Evolutionary conservation across 53 echinoderm and acorn worm species (phyloP), one percentile per base, ranked within the genome.

Genomic region (Patiria pectinifera): DNA sequence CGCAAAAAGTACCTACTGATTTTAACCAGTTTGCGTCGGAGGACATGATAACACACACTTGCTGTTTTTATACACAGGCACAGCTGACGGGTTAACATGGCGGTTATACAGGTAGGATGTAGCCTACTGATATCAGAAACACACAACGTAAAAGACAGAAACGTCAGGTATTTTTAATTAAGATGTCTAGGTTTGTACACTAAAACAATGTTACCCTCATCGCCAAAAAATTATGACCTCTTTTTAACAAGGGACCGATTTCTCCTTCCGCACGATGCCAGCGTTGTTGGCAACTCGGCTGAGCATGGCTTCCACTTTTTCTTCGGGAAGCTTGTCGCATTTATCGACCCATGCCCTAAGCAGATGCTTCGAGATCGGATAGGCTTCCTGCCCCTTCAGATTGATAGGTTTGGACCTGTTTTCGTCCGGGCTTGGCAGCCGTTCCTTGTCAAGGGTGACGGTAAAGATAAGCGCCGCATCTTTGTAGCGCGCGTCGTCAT

Each of bases 251-350:
- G 76, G 16, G 2, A 45, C 11, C 18, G 19, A 6, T 7, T 88
- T 77, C 24, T 92, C 92, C 81, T 26, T 25, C 77, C 76, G 93
- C 43, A 97, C 62, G 26, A 96, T 82, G 11, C 72, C 96, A 74
- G 96, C 94, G 74, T 96, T 96, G 92, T 96, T 97, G 19, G 99
- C 96, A 48, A 99, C 86, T 91, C 97, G 95, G 76, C 99, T 99
- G 45, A 97, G 91, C 86, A 99, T 93, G 10, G 96, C 99, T 35
- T 93, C 94, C 59, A 96, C 94, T 74, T 99, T 96, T 26, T 93
- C 97, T 47, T 82, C 35, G 3, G 89, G 70, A 25, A 99, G 71
- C 25, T 93, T 92, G 45, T 44, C 6, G 62, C 93, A 93, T 69
- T 82, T 71, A 21, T 75, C 81, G 3, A 69, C 48, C 93, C 93